Base-by-base conservation (phyloP, 2,797 vertebrate genomes). In the Sebastes trivittatus region DNA sequence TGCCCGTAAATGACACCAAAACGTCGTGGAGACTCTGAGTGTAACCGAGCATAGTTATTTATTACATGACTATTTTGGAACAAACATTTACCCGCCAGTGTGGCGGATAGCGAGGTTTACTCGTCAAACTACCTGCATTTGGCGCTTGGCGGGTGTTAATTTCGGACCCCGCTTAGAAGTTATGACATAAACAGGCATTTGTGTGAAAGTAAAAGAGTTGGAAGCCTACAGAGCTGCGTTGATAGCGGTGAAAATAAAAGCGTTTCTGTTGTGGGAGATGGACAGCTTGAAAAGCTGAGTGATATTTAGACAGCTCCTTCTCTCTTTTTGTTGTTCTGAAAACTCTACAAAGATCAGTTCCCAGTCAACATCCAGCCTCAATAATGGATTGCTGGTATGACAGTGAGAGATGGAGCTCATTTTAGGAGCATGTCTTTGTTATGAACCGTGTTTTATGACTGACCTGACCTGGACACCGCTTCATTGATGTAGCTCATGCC, bases 401-500 rank as follows among this genome's bases (percentile, higher is more conserved):
- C 18, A 6, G 27, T 77, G 63, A 86, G 59, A 69, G 22, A 78
- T 62, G 22, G 52, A 13, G 38, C 25, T 78, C 52, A 49, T 78
- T 82, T 78, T 16, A 56, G 60, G 54, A 27, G 20, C 78, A 68
- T 13, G 65, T 83, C 71, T 84, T 71, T 84, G 56, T 75, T 36
- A 62, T 85, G 81, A 90, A 75, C 80, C 27, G 1, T 78, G 67
- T 77, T 78, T 83, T 62, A 78, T 78, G 70, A 63, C 84, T 89
- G 89, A 91, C 85, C 90, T 91, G 92, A 94, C 87, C 87, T 61
- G 76, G 61, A 80, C 68, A 60, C 80, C 27, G 23, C 67, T 70
- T 91, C 85, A 88, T 71, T 93, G 91, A 88, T 88, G 92, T 77
- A 85, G 74, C 74, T 81, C 85, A 83, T 82, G 72, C 62, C 11